A percentile compares a stretch with the other conserved stretches of the same genome.
These are phyloP conservation scores for Isichthys henryi DNA, from an alignment of 2,113 vertebrate genomes.

Conservation along the genomic window DNA sequence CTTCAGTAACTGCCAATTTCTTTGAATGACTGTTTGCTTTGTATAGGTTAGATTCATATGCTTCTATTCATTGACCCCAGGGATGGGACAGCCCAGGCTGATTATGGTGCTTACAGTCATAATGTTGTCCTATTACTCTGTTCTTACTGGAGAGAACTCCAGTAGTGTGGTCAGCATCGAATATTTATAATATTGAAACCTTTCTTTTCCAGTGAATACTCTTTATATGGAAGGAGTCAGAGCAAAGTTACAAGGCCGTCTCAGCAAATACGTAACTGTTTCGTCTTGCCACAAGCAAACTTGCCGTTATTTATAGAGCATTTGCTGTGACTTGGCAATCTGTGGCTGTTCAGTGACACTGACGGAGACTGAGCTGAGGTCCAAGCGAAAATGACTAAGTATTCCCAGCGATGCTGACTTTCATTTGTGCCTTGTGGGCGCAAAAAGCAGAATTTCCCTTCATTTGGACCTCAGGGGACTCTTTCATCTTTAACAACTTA, in stretches of 20 bases:
- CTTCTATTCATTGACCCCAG: neutral
- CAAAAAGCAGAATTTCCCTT: neutral
- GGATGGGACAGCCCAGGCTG: neutral
- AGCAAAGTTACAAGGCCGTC: neutral
- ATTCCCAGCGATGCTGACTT: neutral
- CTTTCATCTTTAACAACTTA: neutral
- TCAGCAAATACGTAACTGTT: neutral
- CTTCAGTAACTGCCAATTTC: neutral
- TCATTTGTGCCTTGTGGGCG: neutral
- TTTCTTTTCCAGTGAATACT: neutral
- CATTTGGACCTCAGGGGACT: neutral
- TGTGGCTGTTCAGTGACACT: neutral
- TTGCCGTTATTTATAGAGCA: neutral
- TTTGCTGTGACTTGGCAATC: neutral
- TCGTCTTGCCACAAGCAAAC: neutral
- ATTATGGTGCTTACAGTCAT: neutral
- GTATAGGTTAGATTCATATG: neutral
- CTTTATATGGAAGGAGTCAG: neutral
- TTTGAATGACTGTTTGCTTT: neutral
- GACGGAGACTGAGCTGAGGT: neutral
- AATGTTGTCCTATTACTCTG: neutral
- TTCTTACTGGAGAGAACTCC: neutral
- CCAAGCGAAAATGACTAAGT: neutral
- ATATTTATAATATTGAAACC: neutral
- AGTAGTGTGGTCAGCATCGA: neutral